A percentile compares a stretch with the other conserved stretches of the same genome.
phyloP scores from a whole-genome alignment of 2,888 invertebrate genomes.

The Drosophila greeni region DNA sequence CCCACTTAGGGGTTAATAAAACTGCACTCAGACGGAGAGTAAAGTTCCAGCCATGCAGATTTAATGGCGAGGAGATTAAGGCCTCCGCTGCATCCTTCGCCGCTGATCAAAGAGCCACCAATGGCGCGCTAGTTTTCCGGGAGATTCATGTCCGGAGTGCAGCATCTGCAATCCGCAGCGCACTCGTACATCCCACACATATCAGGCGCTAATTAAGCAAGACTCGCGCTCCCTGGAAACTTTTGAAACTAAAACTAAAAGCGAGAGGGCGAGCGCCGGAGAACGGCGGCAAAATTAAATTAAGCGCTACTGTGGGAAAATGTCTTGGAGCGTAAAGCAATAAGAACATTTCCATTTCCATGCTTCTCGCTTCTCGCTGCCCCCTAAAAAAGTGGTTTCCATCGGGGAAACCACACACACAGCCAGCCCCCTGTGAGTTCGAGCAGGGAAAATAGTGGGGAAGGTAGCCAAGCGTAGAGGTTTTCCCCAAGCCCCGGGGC shows the following conservation, averaged over 20 bases:
- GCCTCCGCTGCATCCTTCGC: not conserved
- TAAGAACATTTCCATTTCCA: conserved; percentile 57
- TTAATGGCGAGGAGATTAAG: conserved; percentile 6
- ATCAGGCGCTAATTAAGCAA: conserved; percentile 61
- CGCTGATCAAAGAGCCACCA: not conserved
- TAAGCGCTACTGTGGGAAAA: conserved; percentile 71
- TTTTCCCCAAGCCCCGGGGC: conserved; percentile 29
- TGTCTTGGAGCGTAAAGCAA: conserved; percentile 64
- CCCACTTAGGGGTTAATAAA: conserved; percentile 4
- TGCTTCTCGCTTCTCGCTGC: not conserved
- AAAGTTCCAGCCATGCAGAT: conserved; percentile 11
- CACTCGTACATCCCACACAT: conserved; percentile 35
- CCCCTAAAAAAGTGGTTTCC: conserved; percentile 35
- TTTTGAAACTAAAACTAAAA: conserved; percentile 50
- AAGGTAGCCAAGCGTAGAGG: conserved; percentile 33
- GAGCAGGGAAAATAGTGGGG: not conserved
- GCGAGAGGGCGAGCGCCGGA: conserved; percentile 39
- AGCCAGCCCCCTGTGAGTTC: not conserved
- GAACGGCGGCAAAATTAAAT: conserved; percentile 61
- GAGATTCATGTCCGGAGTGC: conserved; percentile 2
- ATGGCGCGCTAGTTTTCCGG: not conserved
- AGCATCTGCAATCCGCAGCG: conserved; percentile 6
- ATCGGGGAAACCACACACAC: conserved; percentile 16
- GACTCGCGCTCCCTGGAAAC: conserved; percentile 27
- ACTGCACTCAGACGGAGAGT: not conserved